Conservation (phyloP, 2,888 invertebrate genomes). For the Lithophane leautieri region DNA sequence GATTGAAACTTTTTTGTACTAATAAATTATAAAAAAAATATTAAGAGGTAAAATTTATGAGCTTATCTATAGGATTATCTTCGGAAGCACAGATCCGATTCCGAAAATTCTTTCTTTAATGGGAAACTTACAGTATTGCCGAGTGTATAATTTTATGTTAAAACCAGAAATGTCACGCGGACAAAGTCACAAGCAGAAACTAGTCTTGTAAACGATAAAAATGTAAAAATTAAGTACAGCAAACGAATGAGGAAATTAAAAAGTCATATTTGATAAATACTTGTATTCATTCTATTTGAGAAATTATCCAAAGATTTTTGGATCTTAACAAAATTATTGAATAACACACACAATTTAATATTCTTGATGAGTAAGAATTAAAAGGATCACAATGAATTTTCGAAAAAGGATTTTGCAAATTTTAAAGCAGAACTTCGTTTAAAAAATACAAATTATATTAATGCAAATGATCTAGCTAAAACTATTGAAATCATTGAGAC, state of each 20-base stretch:
- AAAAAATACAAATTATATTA: neutral
- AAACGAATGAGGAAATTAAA: slow-evolving; percentile 22
- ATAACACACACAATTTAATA: neutral
- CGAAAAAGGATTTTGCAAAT: neutral
- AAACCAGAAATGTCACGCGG: neutral
- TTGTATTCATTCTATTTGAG: slow-evolving; percentile 20
- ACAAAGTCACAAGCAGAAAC: neutral
- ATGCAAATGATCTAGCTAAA: neutral
- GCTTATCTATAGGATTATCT: neutral
- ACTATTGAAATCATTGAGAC: neutral
- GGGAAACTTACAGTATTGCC: neutral
- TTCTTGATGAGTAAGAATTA: neutral
- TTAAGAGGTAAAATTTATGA: neutral
- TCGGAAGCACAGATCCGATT: neutral
- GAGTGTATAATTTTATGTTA: neutral
- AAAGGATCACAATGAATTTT: neutral
- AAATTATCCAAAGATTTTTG: neutral
- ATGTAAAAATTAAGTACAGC: neutral
- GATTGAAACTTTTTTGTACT: neutral
- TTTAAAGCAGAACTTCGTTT: neutral
- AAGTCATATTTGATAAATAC: neutral
- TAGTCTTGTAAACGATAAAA: neutral
- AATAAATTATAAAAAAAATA: neutral
- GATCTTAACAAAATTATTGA: neutral
- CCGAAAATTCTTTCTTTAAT: neutral